Conservation (phyloP, 1,140 invertebrate genomes). For the Neodiprion pinetum region DNA sequence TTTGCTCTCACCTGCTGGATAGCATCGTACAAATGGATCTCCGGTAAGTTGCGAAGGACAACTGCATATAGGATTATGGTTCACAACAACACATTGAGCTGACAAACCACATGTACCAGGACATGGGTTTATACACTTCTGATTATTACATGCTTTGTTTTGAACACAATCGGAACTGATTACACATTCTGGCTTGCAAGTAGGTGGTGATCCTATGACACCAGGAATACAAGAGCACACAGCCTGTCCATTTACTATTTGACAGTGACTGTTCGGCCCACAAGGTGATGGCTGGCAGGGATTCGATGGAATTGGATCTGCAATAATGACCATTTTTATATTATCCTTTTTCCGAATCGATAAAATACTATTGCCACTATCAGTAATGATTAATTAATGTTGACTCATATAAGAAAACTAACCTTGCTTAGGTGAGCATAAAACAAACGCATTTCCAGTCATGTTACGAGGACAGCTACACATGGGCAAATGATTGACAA, state of each 20-base stretch:
- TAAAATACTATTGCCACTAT: conserved; percentile 45
- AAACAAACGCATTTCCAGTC: conserved; percentile 75
- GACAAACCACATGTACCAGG: conserved; percentile 61
- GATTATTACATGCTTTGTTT: conserved; percentile 58
- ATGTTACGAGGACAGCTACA: conserved; percentile 73
- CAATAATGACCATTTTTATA: conserved; percentile 43
- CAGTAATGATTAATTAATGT: conserved; percentile 31
- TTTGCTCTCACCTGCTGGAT: conserved; percentile 49
- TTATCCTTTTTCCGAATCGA: conserved; percentile 43
- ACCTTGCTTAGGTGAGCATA: conserved; percentile 65
- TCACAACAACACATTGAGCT: conserved; percentile 74
- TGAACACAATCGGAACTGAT: conserved; percentile 58
- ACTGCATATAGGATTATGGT: conserved; percentile 80
- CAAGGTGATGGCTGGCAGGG: conserved; percentile 66
- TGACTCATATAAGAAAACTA: conserved; percentile 46
- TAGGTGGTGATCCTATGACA: conserved; percentile 59
- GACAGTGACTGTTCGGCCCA: conserved; percentile 66
- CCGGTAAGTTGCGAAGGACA: conserved; percentile 72
- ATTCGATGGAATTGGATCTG: conserved; percentile 42
- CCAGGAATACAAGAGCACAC: conserved; percentile 57
- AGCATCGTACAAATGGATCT: conserved; percentile 70
- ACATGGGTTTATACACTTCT: conserved; percentile 64
- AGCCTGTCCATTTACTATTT: conserved; percentile 54
- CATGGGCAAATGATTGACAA: conserved; percentile 75
- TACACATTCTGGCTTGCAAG: conserved; percentile 63